Percentiles rank a stretch among this genome's conserved stretches.
phyloP scores from a whole-genome alignment of 2,888 invertebrate species.

The Sinelater perroti region DNA sequence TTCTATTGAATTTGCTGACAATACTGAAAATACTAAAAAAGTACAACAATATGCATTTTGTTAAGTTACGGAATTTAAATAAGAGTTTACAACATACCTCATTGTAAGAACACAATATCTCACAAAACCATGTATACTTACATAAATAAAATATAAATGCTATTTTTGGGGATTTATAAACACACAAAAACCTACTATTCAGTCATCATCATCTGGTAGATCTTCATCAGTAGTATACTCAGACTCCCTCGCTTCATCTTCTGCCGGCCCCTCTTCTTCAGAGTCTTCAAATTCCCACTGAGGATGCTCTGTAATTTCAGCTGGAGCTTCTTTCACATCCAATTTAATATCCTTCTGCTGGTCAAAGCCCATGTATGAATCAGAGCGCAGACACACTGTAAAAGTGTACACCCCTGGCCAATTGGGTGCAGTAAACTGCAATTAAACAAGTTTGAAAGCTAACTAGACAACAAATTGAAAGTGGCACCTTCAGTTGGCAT shows the following conservation, averaged over 20 bases:
- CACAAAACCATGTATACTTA: constrained; percentile 29
- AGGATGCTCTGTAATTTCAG: constrained; percentile 91
- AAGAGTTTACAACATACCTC: constrained; percentile 11
- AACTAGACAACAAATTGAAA: constrained; percentile 11
- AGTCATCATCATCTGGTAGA: constrained; percentile 62
- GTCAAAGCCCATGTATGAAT: constrained; percentile 97
- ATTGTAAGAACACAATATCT: constrained; percentile 21
- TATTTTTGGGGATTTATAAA: constrained; percentile 28
- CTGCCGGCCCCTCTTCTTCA: constrained; percentile 73
- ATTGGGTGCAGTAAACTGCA: constrained; percentile 89
- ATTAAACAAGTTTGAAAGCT: constrained; percentile 1
- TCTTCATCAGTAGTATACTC: constrained; percentile 76
- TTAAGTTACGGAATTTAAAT: no score
- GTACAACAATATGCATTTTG: no score
- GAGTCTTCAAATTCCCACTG: constrained; percentile 98
- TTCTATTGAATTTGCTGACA: no score
- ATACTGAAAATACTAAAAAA: no score
- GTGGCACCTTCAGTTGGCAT: constrained; percentile 79
- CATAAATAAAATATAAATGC: constrained; percentile 35
- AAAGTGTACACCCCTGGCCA: constrained; percentile 94
- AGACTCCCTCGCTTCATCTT: constrained; percentile 71
- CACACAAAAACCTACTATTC: constrained; percentile 47
- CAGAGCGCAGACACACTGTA: constrained; percentile 92
- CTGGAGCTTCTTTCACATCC: constrained; percentile 96
- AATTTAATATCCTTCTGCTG: constrained; percentile 94